phyloP scores from a whole-genome alignment of 1,140 invertebrate species.

The Ceratina calcarata region DNA sequence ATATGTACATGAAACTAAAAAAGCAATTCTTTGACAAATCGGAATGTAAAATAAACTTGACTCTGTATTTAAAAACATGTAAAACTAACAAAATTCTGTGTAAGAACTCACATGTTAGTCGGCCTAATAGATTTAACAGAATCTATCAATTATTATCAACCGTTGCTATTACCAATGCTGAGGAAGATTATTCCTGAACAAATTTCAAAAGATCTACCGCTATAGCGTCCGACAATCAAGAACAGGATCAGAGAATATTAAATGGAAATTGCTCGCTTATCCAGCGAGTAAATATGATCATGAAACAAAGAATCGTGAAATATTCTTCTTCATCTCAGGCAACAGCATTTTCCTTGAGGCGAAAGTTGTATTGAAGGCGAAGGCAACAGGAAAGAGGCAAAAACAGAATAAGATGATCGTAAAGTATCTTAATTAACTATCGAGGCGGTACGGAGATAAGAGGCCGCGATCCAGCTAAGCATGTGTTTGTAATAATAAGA shows the following conservation, averaged over 20 bases:
- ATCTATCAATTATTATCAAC: no score
- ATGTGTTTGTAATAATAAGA: slow-evolving; percentile 25
- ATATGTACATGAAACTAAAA: no score
- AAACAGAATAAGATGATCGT: slow-evolving; percentile 9
- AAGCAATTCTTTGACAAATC: background rate
- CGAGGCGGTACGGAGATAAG: slow-evolving; percentile 21
- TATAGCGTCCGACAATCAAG: no score
- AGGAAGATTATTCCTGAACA: no score
- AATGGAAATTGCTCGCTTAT: background rate
- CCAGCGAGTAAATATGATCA: background rate
- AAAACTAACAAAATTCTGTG: no score
- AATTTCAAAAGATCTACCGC: no score
- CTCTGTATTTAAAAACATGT: no score
- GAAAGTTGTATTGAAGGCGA: background rate
- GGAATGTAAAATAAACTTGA: no score
- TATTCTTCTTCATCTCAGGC: background rate
- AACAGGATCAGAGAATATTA: background rate
- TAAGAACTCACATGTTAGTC: no score
- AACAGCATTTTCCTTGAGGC: background rate
- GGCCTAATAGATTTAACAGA: no score
- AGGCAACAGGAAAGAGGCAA: slow-evolving; percentile 2
- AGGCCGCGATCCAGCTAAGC: background rate
- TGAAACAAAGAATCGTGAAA: background rate
- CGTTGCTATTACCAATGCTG: no score
- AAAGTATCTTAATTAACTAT: slow-evolving; percentile 46